Conservation (phyloP, 2,888 invertebrate genomes). For the Palloptera scutellata region DNA sequence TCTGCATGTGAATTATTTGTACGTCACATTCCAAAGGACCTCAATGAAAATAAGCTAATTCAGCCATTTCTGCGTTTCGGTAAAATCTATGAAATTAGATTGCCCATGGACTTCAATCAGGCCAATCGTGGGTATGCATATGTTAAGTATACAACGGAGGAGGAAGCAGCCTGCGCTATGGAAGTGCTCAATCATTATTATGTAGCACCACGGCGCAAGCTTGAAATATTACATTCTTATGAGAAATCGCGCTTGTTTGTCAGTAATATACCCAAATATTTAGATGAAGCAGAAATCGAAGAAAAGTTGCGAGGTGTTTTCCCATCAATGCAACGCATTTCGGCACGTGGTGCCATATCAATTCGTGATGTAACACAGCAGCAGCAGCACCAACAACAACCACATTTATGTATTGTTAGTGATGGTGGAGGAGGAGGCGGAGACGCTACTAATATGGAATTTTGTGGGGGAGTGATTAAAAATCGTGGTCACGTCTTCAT, state of each 20-base stretch:
- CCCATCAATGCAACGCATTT: constrained; percentile 47
- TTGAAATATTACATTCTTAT: constrained; percentile 52
- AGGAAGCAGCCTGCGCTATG: constrained; percentile 50
- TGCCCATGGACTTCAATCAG: constrained; percentile 52
- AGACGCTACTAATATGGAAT: background rate
- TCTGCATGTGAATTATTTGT: constrained; percentile 51
- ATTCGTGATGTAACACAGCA: background rate
- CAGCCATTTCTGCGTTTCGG: constrained; percentile 52
- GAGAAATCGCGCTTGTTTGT: constrained; percentile 54
- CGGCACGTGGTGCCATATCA: constrained; percentile 35
- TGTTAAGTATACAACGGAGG: constrained; percentile 49
- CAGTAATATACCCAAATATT: constrained; percentile 51
- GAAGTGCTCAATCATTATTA: constrained; percentile 51
- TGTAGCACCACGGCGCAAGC: constrained; percentile 40
- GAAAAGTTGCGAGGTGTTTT: constrained; percentile 43
- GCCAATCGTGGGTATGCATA: constrained; percentile 52
- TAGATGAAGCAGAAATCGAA: constrained; percentile 48
- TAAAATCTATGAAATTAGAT: constrained; percentile 52
- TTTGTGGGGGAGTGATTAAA: constrained; percentile 28
- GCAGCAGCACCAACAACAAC: background rate
- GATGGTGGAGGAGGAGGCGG: background rate
- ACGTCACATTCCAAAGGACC: constrained; percentile 47
- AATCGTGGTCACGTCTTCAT: constrained; percentile 53
- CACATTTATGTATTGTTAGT: background rate
- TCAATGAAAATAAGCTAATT: constrained; percentile 46